phyloP scores from a whole-genome alignment of 35 echinoderm and acorn worm species.

The Ptychodera flava region DNA sequence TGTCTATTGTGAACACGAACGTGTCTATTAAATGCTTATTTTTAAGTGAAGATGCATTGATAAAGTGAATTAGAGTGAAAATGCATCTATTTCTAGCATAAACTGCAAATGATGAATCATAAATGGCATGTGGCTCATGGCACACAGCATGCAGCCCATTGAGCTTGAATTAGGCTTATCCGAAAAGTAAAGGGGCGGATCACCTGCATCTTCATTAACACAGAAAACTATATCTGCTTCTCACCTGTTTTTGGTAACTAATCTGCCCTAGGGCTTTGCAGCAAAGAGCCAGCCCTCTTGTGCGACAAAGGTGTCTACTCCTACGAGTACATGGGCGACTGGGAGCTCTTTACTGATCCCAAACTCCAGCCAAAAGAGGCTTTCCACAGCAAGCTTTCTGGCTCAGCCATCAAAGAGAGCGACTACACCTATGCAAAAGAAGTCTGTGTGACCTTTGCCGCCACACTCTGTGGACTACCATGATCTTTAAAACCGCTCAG shows the following conservation, averaged over 20 bases:
- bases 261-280: not conserved
- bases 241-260: not conserved
- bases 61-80: no score
- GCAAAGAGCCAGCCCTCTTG: not conserved
- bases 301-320: not conserved
- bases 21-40: no score
- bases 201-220: not conserved
- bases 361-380: not conserved
- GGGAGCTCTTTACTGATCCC: not conserved
- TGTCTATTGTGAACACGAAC: no score
- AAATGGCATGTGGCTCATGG: no score
- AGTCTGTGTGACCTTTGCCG: not conserved
- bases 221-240: not conserved
- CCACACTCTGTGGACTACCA: not conserved
- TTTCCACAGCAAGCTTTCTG: not conserved
- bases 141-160: no score
- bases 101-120: no score
- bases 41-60: no score
- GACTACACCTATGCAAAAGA: not conserved
- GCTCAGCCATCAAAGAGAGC: not conserved
- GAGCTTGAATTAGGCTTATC: no score
- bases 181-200: no score
- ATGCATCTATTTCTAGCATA: no score
- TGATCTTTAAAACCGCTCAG: not conserved
- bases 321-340: not conserved